These are phyloP conservation scores for Hydrochoerus hydrochaeris DNA, from an alignment of 2,113 vertebrate genomes.

Conservation along the genomic window DNA sequence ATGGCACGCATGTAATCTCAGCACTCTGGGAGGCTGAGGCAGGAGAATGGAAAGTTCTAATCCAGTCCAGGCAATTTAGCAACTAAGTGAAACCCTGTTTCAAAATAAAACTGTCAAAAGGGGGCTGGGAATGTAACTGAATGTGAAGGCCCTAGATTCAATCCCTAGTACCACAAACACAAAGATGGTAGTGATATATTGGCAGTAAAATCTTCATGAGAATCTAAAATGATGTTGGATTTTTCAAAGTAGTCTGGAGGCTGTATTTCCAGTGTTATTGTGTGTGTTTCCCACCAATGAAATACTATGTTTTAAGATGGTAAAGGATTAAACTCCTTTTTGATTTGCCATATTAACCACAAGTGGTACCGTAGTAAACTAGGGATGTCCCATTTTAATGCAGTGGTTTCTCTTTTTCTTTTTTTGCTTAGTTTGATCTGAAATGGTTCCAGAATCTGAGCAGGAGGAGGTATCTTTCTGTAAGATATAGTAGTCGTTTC, in stretches of 20 bases:
- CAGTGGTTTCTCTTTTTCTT: background rate
- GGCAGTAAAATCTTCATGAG: background rate
- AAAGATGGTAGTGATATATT: background rate
- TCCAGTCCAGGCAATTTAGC: background rate
- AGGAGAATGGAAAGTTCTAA: background rate
- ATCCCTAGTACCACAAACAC: background rate
- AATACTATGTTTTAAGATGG: constrained; percentile 30
- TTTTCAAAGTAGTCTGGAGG: background rate
- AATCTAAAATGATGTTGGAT: background rate
- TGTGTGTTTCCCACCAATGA: constrained; percentile 54
- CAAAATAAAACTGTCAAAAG: background rate
- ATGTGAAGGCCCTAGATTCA: background rate
- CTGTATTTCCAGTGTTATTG: constrained; percentile 17
- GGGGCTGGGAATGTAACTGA: background rate
- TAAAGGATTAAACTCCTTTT: background rate
- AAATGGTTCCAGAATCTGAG: background rate
- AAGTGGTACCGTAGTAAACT: background rate
- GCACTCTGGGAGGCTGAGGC: background rate
- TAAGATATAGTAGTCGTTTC: background rate
- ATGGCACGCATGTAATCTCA: too few relatives aligned
- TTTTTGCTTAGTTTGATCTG: constrained; percentile 33
- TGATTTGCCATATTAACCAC: background rate
- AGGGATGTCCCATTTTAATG: background rate
- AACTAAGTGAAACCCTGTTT: background rate
- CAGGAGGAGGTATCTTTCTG: background rate